phyloP scores from a whole-genome alignment of 2,888 invertebrate genomes.

The Sabellastarte sp. region DNA sequence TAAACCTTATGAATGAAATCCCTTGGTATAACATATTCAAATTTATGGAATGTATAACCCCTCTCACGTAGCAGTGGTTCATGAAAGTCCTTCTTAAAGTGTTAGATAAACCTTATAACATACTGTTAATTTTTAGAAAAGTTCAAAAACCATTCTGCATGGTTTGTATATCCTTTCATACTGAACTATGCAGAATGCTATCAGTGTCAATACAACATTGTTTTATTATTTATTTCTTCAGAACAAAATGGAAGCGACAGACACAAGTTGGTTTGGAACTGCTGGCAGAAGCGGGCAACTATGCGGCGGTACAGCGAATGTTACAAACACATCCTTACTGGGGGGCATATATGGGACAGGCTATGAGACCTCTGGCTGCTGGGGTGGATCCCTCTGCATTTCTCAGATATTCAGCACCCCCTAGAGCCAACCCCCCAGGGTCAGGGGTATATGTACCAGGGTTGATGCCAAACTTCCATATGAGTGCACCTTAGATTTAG shows the following conservation, averaged over 20 bases:
- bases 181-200: no score
- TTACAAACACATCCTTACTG: constrained; percentile 60
- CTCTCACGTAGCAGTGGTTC: no score
- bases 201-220: no score
- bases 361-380: constrained; percentile 11
- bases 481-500: no score
- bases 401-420: neutral
- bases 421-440: neutral
- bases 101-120: no score
- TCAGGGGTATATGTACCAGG: neutral
- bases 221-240: constrained; percentile 62
- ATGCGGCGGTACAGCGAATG: constrained; percentile 95
- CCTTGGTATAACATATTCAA: no score
- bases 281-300: constrained; percentile 94
- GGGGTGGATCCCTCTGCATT: neutral
- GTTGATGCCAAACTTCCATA: neutral
- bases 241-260: constrained; percentile 99
- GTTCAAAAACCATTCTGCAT: no score
- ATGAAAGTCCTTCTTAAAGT: no score
- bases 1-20: no score
- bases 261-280: constrained; percentile 96
- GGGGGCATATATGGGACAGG: constrained; percentile 54
- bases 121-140: no score
- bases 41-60: no score
- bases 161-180: no score